phyloP scores from a whole-genome alignment of 2,797 vertebrate species.

The Halcyon badia region DNA sequence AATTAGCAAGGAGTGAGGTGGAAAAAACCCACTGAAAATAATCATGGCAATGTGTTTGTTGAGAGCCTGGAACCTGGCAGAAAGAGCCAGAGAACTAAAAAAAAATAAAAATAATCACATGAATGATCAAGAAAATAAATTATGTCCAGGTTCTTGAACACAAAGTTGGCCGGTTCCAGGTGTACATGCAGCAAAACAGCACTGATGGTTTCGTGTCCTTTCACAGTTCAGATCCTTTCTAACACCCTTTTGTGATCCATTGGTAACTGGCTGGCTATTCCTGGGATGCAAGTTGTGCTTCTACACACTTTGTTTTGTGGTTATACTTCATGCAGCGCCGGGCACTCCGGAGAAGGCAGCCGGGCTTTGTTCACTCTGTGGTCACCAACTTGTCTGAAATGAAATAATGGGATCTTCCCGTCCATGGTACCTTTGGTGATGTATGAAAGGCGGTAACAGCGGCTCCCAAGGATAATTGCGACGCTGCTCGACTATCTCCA shows the following conservation, averaged over 20 bases:
- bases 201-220: neutral
- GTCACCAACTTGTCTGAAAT: neutral
- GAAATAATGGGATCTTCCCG: neutral
- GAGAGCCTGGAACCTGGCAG: neutral
- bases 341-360: neutral
- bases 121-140: neutral
- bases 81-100: neutral
- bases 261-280: neutral
- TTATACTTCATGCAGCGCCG: neutral
- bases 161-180: neutral
- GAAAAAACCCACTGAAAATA: neutral
- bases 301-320: neutral
- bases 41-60: neutral
- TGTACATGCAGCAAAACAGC: neutral
- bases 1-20: neutral
- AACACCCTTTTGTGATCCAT: neutral
- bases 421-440: neutral
- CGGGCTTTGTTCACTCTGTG: neutral
- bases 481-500: neutral
- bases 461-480: slow-evolving; percentile 34
- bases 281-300: neutral
- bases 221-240: neutral
- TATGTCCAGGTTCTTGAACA: neutral
- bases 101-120: no score
- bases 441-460: neutral